Evolutionary conservation across 2,797 vertebrate species (phyloP).

Genomic region (Catamblyrhynchus diadema): DNA sequence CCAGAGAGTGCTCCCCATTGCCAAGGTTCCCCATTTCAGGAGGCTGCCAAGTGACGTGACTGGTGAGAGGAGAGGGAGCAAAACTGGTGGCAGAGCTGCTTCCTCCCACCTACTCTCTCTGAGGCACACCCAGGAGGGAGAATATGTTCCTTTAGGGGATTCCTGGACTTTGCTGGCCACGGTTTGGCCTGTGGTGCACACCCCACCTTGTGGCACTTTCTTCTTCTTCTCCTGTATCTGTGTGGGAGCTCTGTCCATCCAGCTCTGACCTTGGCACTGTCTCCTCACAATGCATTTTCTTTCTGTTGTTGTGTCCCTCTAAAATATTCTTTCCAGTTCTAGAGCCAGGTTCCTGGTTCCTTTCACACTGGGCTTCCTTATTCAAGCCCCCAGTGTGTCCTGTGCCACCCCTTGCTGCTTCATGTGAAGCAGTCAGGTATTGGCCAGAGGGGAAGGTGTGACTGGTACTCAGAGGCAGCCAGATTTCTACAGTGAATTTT

Average conservation of each 20-base stretch:
- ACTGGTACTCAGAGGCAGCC: background rate
- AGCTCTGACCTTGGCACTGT: background rate
- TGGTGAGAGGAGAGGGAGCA: background rate
- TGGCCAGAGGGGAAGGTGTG: background rate
- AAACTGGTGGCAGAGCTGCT: background rate
- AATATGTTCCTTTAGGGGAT: background rate
- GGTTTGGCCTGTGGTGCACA: background rate
- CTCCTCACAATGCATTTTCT: background rate
- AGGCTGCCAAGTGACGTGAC: background rate
- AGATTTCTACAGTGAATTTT: background rate
- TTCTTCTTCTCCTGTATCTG: rapidly evolving
- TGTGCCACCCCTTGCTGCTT: background rate
- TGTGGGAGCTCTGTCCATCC: background rate
- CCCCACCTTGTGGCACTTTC: background rate
- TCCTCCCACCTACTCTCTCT: background rate
- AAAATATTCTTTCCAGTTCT: background rate
- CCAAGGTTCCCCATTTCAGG: background rate
- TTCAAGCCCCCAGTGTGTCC: background rate
- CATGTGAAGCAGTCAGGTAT: background rate
- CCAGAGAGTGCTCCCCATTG: background rate
- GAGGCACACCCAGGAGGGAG: background rate
- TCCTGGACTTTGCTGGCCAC: background rate
- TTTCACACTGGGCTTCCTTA: background rate
- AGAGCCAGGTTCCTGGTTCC: background rate
- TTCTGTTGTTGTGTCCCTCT: background rate